A percentile compares a stretch with the other conserved stretches of the same genome.
Evolutionary conservation across 2,888 invertebrate genomes (phyloP).

Genomic region (Acanthoscelides obtectus): DNA sequence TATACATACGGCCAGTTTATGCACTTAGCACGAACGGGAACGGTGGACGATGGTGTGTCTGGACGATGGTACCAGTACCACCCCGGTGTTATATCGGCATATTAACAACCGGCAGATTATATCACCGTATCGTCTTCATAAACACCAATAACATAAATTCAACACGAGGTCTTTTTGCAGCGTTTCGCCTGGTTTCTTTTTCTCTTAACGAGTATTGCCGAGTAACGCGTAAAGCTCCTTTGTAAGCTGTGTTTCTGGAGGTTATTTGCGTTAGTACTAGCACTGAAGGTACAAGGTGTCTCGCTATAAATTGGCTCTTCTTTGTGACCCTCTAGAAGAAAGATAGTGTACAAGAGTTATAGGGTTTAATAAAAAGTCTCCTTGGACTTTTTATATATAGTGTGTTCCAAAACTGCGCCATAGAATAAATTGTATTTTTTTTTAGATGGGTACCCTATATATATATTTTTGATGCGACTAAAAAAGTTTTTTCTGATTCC

Average conservation of each 20-base stretch:
- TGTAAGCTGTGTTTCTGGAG: neutral
- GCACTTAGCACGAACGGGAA: constrained; percentile 23
- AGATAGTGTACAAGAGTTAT: no score
- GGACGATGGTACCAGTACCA: constrained; percentile 16
- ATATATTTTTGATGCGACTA: no score
- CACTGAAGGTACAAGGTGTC: no score
- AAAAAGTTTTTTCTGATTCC: no score
- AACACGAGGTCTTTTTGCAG: neutral
- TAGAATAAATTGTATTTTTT: no score
- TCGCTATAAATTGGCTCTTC: no score
- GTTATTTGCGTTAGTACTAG: no score
- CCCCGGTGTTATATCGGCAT: constrained; percentile 24
- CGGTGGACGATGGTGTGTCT: neutral
- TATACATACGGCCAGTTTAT: constrained; percentile 27
- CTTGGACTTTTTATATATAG: no score
- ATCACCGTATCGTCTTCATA: constrained; percentile 19
- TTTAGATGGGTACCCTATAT: no score
- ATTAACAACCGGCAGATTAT: constrained; percentile 17
- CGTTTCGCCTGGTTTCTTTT: constrained; percentile 2
- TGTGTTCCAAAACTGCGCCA: no score
- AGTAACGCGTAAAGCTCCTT: neutral
- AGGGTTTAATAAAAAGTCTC: no score
- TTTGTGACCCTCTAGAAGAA: no score
- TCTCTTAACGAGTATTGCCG: constrained; percentile 5
- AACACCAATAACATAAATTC: constrained; percentile 16